A percentile compares a stretch with the other conserved stretches of the same genome.
Conservation (phyloP, 2,797 vertebrate species). For the Morus bassanus region DNA sequence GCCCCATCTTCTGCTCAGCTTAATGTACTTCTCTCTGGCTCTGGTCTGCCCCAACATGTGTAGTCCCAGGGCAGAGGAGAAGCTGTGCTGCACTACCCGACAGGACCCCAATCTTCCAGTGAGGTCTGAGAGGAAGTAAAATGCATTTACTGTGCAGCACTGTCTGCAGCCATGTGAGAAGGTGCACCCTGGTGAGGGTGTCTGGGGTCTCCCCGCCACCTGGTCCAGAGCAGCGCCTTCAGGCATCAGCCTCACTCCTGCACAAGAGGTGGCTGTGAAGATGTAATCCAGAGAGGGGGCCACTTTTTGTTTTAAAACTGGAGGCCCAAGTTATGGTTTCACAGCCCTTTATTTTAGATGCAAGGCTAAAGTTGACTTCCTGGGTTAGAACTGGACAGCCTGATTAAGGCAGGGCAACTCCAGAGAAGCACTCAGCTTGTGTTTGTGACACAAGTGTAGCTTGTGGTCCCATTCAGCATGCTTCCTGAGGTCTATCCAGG, state of each 20-base stretch:
- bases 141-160: neutral
- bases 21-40: neutral
- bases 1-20: neutral
- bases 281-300: neutral
- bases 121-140: neutral
- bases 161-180: neutral
- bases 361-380: neutral
- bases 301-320: neutral
- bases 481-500: neutral
- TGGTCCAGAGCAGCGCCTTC: neutral
- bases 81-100: neutral
- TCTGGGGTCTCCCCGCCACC: neutral
- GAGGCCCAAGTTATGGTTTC: neutral
- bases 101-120: accelerated
- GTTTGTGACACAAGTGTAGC: neutral
- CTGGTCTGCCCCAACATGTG: neutral
- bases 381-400: neutral
- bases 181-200: too few relatives aligned
- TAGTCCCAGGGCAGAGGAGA: neutral
- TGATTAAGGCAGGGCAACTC: neutral
- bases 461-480: accelerated
- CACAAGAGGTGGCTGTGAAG: neutral
- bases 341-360: neutral
- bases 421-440: neutral
- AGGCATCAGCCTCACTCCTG: neutral